A percentile compares a stretch with the other conserved stretches of the same genome.
Conservation (phyloP, 2,113 vertebrate genomes). For the Pseudopodoces humilis region DNA sequence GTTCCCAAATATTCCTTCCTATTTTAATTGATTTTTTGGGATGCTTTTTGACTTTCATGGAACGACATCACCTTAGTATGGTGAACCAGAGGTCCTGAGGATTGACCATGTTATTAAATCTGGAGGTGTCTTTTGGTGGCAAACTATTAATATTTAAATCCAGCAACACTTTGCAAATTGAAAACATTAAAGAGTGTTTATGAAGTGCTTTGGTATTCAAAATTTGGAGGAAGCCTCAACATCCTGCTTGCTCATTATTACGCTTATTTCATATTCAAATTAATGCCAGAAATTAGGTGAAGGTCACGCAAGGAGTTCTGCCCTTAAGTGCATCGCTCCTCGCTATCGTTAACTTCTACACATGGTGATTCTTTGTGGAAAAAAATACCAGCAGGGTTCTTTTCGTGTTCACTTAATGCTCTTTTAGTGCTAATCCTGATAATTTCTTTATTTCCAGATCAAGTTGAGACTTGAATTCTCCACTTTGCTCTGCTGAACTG, state of each 20-base stretch:
- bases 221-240: conserved; percentile 43
- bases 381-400: neutral
- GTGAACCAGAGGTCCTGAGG: neutral
- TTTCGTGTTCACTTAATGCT: neutral
- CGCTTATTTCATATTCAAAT: conserved; percentile 54
- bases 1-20: neutral
- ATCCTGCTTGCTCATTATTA: conserved; percentile 56
- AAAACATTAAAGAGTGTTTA: conserved; percentile 38
- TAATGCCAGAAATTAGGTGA: conserved; percentile 42
- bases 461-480: neutral
- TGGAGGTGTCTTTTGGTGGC: neutral
- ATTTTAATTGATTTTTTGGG: neutral
- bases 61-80: neutral
- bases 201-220: conserved; percentile 37
- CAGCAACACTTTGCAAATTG: conserved; percentile 50
- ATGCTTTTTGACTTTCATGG: neutral
- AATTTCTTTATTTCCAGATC: neutral
- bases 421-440: neutral
- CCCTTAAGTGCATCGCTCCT: neutral
- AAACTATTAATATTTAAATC: conserved; percentile 60
- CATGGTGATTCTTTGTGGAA: accelerated
- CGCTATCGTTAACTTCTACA: accelerated
- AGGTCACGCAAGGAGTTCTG: conserved; percentile 56
- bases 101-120: neutral
- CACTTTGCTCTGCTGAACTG: neutral